Evolutionary conservation across 1,140 invertebrate genomes (phyloP).

Genomic region (Drosophila pandora): DNA sequence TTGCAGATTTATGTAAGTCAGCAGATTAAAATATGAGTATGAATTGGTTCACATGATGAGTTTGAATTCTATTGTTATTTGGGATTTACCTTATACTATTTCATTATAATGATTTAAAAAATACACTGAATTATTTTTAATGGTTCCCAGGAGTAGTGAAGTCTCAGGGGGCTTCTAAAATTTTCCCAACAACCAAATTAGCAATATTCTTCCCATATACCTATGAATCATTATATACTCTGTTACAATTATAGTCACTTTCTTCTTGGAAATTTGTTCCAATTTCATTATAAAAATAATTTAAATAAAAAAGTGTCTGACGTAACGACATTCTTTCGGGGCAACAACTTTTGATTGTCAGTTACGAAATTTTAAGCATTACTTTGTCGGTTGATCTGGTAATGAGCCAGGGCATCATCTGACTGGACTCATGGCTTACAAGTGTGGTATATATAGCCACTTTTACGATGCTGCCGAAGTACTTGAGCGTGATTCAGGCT

Average conservation of each 20-base stretch:
- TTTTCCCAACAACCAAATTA: not conserved
- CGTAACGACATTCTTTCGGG: not conserved
- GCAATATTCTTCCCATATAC: not conserved
- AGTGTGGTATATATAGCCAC: slow-evolving; percentile 14
- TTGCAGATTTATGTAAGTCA: too few relatives aligned
- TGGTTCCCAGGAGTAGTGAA: not conserved
- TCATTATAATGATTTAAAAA: not conserved
- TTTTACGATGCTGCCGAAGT: slow-evolving; percentile 20
- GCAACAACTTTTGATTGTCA: not conserved
- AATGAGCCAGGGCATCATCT: slow-evolving; percentile 25
- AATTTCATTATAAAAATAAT: not conserved
- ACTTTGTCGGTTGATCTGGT: slow-evolving; percentile 17
- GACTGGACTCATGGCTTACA: slow-evolving; percentile 35
- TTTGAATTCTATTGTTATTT: not conserved
- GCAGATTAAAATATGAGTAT: too few relatives aligned
- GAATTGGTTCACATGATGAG: too few relatives aligned
- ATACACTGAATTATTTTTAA: not conserved
- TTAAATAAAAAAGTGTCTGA: not conserved
- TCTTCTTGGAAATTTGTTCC: not conserved
- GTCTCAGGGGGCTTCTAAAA: not conserved
- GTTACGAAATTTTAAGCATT: slow-evolving; percentile 3
- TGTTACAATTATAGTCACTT: not conserved
- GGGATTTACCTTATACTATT: not conserved
- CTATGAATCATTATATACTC: not conserved
- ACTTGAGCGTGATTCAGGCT: slow-evolving; percentile 16